Evolutionary conservation across 2,888 invertebrate species (phyloP).

Genomic region (Melitaea athalia): DNA sequence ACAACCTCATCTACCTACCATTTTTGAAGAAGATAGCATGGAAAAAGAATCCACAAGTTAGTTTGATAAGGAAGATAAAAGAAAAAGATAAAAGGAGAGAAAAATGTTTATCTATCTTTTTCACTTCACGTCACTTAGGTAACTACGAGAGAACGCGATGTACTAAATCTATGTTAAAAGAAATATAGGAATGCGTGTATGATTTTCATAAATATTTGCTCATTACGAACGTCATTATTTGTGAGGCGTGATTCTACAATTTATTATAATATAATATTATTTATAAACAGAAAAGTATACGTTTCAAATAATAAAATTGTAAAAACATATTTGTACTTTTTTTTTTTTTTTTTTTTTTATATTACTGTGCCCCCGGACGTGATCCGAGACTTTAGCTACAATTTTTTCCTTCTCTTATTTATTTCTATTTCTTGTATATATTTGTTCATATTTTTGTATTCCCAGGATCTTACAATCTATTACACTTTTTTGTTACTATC

Average conservation of each 20-base stretch:
- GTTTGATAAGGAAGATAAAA: slow-evolving; percentile 45
- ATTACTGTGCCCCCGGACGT: no score
- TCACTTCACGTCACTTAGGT: slow-evolving; percentile 30
- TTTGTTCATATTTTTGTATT: no score
- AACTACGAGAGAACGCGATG: slow-evolving; percentile 20
- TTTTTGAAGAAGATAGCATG: slow-evolving; percentile 81
- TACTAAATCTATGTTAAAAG: slow-evolving; percentile 36
- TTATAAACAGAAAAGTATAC: neutral
- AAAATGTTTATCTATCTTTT: slow-evolving; percentile 1
- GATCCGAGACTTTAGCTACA: no score
- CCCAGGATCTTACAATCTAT: no score
- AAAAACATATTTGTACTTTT: neutral
- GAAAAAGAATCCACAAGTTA: slow-evolving; percentile 79
- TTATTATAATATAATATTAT: neutral
- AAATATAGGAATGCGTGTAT: slow-evolving; percentile 44
- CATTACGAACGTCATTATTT: slow-evolving; percentile 9
- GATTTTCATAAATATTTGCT: slow-evolving; percentile 8
- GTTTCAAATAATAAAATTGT: neutral
- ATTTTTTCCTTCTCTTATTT: no score
- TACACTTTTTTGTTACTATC: no score
- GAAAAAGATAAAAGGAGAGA: slow-evolving; percentile 37
- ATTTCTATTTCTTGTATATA: no score
- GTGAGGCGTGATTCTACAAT: slow-evolving; percentile 15
- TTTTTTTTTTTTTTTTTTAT: no score
- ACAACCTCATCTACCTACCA: slow-evolving; percentile 83